Evolutionary conservation across 1,140 invertebrate species (phyloP), one percentile per base, ranked within the genome.

Genomic region (Berghia stephanieae): DNA sequence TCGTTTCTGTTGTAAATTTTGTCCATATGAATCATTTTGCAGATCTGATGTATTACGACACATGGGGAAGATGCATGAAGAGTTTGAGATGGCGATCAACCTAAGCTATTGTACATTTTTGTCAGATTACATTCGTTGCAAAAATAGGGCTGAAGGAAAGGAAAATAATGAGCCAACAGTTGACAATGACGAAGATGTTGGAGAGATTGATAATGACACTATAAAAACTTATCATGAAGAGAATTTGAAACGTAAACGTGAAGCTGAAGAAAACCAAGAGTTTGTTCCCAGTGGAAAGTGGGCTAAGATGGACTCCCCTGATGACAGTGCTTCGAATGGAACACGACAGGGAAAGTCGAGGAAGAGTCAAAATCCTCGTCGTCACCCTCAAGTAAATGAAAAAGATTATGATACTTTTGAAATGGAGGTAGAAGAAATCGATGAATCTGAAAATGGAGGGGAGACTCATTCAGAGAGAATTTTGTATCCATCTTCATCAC

Each of bases 1-100:
- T 68, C 60, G 86, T 3, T 87, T 87, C 72, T 79, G 83, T 44
- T 87, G 86, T 55, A 84, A 84, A 46, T 83, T 77, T 49, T 87
- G 86, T 72, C 72, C 69, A 8, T 87, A 83, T 40, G 85, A 87
- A 77, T 84, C 86, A 18, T 87, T 86, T 70, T 87, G 83, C 8
- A 55, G 86, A 42, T 83, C 85, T 49, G 83, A 84, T 78, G 81
- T 86, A 24, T 82, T 87, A 31, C 70, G 80, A 6, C 86, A 87
- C 75, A 82, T 82, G n/a, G 40, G 67, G 2, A 78, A 82, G 27
- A 74, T 78, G 40, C 86, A 87, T 75, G 70, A 75, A 2, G 79
- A 80, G 5, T 84, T 86, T 71, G 80, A 83, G n/a, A 83, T 73
- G 10, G 82, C 85, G 1, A 71, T 42, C 27, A 77, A 79, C 18